Evolutionary conservation across 2,888 invertebrate genomes (phyloP), one percentile per base, ranked within the genome.

Genomic region (Desoria tigrina): DNA sequence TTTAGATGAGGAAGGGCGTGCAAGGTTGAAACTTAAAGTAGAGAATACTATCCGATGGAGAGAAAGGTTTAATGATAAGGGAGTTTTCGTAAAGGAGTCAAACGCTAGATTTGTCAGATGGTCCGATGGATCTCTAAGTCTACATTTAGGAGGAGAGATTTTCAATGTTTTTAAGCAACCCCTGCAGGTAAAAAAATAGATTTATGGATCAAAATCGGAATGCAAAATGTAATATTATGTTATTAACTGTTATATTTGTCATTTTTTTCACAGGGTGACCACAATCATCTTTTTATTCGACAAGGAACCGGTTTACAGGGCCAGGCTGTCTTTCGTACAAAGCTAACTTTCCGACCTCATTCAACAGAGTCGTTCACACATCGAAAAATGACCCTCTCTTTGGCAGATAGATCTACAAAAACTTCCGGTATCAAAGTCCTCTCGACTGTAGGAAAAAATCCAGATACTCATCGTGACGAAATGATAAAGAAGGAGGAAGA

Each of bases 311-410:
- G 97, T 84, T 84, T 98, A 1, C 96, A 97, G 78, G 98, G 97
- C 0, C 98, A 98, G 80, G 93, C 96, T 0, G 94, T 99, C 32
- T 98, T 99, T 83, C 86, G 93, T 45, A 96, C 95, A 0, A 98
- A 98, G 81, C 83, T 99, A 0, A 93, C 94, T 1, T 99, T 99
- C 88, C 86, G 98, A 50, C 99, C 99, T 0, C 96, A 97, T 80
- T 98, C 98, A 0, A 99, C 98, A 0, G 98, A 99, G 79, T 97
- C 97, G 24, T 95, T 97, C 82, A 99, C 99, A 0, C 98, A 99
- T 81, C 87, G 96, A 75, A 99, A 99, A 85, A 97, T 99, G 91
- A 99, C 98, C 0, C 85, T 98, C 81, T 97, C 96, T 0, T 84
- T 98, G 75, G 98, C 98, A 0, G 98, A 99, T 81, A 86, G 96